These are phyloP conservation scores for Diachasmimorpha longicaudata DNA, from an alignment of 1,140 invertebrate species.

Conservation along the genomic window DNA sequence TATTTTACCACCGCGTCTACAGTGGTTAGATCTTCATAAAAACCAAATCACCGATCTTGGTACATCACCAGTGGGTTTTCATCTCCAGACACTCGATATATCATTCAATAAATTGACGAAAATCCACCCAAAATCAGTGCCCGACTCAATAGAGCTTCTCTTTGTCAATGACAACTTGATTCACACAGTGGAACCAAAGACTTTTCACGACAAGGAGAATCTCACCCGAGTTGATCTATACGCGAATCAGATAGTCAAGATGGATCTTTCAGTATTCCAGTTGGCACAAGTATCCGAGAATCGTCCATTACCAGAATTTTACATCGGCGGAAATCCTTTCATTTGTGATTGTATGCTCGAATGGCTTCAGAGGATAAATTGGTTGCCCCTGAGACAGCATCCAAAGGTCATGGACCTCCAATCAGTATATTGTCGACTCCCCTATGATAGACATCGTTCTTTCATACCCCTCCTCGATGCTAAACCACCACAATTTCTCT, in stretches of 20 bases:
- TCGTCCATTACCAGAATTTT: constrained; percentile 79
- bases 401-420: constrained; percentile 82
- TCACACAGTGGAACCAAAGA: constrained; percentile 74
- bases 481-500: constrained; percentile 78
- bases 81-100: constrained; percentile 76
- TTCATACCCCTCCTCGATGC: constrained; percentile 76
- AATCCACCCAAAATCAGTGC: constrained; percentile 73
- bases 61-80: constrained; percentile 57
- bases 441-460: constrained; percentile 75
- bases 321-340: constrained; percentile 87
- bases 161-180: constrained; percentile 87
- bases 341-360: constrained; percentile 87
- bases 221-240: constrained; percentile 83
- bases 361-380: constrained; percentile 85
- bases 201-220: constrained; percentile 80
- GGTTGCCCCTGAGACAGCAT: constrained; percentile 73
- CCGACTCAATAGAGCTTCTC: constrained; percentile 79
- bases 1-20: constrained; percentile 76
- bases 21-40: constrained; percentile 83
- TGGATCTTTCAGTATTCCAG: constrained; percentile 80
- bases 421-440: constrained; percentile 80
- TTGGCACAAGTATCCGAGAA: constrained; percentile 68
- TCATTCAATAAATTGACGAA: constrained; percentile 80
- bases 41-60: constrained; percentile 79
- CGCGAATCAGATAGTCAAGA: constrained; percentile 79